Evolutionary conservation across 2,113 vertebrate species (phyloP).

Genomic region (Gallinago jamesoni): DNA sequence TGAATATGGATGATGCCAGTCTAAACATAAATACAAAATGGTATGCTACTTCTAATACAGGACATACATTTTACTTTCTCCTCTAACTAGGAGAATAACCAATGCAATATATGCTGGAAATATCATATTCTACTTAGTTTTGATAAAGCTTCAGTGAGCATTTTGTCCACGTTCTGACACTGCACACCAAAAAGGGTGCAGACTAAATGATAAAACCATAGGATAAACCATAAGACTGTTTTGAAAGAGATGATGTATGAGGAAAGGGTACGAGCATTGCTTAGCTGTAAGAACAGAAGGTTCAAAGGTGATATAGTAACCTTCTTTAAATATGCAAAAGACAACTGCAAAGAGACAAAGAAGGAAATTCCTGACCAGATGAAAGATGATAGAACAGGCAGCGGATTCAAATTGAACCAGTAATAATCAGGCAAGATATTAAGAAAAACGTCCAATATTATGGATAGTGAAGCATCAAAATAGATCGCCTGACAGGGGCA

Average conservation of each 20-base stretch:
- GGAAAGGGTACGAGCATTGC: neutral
- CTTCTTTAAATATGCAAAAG: neutral
- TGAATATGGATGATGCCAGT: neutral
- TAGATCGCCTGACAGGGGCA: neutral
- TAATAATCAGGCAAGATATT: neutral
- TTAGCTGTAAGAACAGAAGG: neutral
- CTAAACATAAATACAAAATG: neutral
- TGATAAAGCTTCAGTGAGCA: neutral
- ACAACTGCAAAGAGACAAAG: neutral
- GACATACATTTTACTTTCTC: neutral
- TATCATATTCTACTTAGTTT: neutral
- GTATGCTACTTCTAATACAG: neutral
- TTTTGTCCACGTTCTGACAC: neutral
- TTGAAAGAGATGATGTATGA: neutral
- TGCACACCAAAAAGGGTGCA: neutral
- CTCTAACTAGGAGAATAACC: neutral
- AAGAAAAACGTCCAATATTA: neutral
- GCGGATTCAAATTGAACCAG: neutral
- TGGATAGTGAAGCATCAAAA: neutral
- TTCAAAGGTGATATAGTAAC: neutral
- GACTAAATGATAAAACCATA: neutral
- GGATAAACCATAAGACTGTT: neutral
- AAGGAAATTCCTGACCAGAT: neutral
- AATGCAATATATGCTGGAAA: neutral
- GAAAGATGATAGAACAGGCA: neutral